Percentiles rank a stretch among this genome's conserved stretches.
Conservation (phyloP, 2,888 invertebrate genomes). For the Parnassius apollo region DNA sequence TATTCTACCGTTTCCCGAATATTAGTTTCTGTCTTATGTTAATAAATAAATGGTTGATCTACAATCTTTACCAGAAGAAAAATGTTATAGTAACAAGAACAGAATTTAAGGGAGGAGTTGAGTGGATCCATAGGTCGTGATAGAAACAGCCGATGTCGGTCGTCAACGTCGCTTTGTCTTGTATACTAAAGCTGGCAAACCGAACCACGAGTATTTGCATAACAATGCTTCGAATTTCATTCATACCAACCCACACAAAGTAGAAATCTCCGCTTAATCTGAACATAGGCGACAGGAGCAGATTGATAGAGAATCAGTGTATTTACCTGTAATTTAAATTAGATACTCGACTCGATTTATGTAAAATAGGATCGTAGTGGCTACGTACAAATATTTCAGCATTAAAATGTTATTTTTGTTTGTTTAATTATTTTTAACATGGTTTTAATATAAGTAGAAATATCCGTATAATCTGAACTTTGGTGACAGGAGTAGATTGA, state of each 20-base stretch:
- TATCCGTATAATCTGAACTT: too few species aligned
- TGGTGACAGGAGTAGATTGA: too few species aligned
- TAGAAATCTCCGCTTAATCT: constrained; percentile 40
- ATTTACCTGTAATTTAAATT: too few species aligned
- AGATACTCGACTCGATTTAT: neutral
- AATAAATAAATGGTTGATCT: too few species aligned
- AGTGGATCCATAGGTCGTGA: constrained; percentile 63
- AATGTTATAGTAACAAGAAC: constrained; percentile 41
- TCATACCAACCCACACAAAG: constrained; percentile 47
- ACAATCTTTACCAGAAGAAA: constrained; percentile 9
- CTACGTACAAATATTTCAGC: too few species aligned
- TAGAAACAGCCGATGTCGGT: constrained; percentile 68
- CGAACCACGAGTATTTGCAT: constrained; percentile 75
- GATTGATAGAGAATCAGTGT: constrained; percentile 5
- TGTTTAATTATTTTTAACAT: too few species aligned
- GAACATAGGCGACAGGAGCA: constrained; percentile 28
- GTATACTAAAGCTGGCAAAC: constrained; percentile 69
- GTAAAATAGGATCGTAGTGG: constrained; percentile 6
- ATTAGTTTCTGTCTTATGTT: too few species aligned
- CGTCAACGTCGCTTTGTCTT: constrained; percentile 78
- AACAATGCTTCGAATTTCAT: constrained; percentile 74
- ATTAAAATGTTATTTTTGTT: too few species aligned
- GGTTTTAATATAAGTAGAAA: too few species aligned
- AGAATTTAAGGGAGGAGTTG: constrained; percentile 47
- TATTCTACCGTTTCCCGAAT: too few species aligned